phyloP scores from a whole-genome alignment of 2,888 invertebrate species.

The Altica lythri region DNA sequence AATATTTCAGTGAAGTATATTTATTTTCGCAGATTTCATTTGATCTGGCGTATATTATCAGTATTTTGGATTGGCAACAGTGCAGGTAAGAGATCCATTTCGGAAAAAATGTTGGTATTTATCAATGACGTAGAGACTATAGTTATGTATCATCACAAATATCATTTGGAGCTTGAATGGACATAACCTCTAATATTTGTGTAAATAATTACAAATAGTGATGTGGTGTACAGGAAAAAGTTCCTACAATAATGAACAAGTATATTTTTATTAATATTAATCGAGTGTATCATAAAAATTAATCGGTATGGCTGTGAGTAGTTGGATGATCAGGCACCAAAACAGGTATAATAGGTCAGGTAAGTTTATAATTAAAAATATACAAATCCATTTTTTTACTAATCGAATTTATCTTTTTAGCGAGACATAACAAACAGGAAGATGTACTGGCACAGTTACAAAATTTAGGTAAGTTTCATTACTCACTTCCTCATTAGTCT shows the following conservation, averaged over 20 bases:
- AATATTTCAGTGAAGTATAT: too few species aligned
- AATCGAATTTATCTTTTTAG: slow-evolving; percentile 53
- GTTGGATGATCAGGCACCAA: slow-evolving; percentile 61
- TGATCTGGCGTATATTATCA: too few species aligned
- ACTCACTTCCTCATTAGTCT: slow-evolving; percentile 28
- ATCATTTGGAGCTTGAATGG: not conserved
- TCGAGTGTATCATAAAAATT: too few species aligned
- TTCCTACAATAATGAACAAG: slow-evolving; percentile 29
- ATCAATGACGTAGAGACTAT: too few species aligned
- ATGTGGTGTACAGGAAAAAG: slow-evolving; percentile 26
- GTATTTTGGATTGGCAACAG: too few species aligned
- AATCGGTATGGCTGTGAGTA: slow-evolving; percentile 59
- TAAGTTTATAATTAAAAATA: slow-evolving; percentile 40
- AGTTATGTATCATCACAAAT: too few species aligned
- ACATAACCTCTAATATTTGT: slow-evolving; percentile 33
- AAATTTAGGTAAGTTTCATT: slow-evolving; percentile 40
- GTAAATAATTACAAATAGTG: slow-evolving; percentile 29
- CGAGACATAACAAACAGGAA: slow-evolving; percentile 56
- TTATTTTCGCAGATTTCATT: too few species aligned
- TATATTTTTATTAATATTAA: slow-evolving; percentile 31
- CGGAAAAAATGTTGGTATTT: too few species aligned
- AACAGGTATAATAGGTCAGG: slow-evolving; percentile 57
- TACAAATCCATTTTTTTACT: slow-evolving; percentile 9
- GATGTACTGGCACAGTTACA: slow-evolving; percentile 53
- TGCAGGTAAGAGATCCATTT: too few species aligned